Conservation (phyloP, 2,888 invertebrate species). For the Agrotis ipsilon region DNA sequence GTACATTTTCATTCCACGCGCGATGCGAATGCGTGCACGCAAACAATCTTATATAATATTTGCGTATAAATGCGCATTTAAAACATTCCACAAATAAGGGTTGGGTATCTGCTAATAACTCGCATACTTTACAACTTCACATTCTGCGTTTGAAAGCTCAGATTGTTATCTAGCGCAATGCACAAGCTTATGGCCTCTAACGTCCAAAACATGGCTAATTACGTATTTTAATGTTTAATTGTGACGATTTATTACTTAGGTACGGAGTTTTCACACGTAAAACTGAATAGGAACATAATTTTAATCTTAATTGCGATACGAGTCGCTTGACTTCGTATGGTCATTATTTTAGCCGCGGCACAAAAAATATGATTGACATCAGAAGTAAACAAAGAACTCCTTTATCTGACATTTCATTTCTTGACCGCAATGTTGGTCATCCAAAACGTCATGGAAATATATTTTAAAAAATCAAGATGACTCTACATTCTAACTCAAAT, state of each 20-base stretch:
- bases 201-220: slow-evolving; percentile 46
- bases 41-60: slow-evolving; percentile 81
- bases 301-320: slow-evolving; percentile 41
- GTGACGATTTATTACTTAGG: slow-evolving; percentile 22
- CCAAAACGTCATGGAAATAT: neutral
- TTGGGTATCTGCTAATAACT: slow-evolving; percentile 74
- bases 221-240: slow-evolving; percentile 47
- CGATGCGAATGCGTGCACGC: slow-evolving; percentile 72
- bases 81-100: slow-evolving; percentile 83
- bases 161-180: slow-evolving; percentile 67
- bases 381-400: slow-evolving; percentile 40
- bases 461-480: neutral
- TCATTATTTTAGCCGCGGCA: slow-evolving; percentile 20
- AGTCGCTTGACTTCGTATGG: slow-evolving; percentile 30
- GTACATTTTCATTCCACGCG: slow-evolving; percentile 77
- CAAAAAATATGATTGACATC: slow-evolving; percentile 19
- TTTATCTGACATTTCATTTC: slow-evolving; percentile 28
- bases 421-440: slow-evolving; percentile 17
- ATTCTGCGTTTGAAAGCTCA: slow-evolving; percentile 60
- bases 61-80: slow-evolving; percentile 79
- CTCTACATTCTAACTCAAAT: neutral
- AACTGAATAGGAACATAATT: slow-evolving; percentile 41
- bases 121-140: slow-evolving; percentile 70
- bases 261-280: slow-evolving; percentile 32
- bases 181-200: slow-evolving; percentile 35